Evolutionary conservation across 2,797 vertebrate species (phyloP).

Genomic region (Todus mexicanus): DNA sequence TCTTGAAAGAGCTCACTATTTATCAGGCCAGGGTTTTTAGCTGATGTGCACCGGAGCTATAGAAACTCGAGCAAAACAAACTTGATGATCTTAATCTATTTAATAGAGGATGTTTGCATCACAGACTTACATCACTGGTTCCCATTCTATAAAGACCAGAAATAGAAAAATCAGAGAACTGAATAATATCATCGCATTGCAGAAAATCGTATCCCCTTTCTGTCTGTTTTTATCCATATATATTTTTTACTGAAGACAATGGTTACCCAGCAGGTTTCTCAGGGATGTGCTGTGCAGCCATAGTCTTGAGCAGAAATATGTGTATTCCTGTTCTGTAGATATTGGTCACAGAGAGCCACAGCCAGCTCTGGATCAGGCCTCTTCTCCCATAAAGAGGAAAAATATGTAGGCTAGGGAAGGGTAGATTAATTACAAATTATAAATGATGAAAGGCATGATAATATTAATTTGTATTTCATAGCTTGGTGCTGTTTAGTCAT

Average conservation of each 20-base stretch:
- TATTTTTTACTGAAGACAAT: background rate
- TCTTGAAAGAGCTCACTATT: background rate
- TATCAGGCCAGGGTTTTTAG: background rate
- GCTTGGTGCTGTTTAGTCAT: background rate
- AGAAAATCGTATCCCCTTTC: background rate
- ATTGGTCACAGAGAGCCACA: background rate
- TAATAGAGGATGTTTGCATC: background rate
- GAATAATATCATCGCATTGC: background rate
- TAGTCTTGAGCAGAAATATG: too few species aligned
- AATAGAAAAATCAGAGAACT: background rate
- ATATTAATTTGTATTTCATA: background rate
- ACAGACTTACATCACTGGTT: background rate
- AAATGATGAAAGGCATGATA: background rate
- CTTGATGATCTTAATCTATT: background rate
- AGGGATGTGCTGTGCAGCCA: background rate
- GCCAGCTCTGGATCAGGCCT: background rate
- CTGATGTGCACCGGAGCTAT: background rate
- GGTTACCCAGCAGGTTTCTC: background rate
- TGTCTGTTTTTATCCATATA: background rate
- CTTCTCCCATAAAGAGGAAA: background rate
- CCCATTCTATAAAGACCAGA: background rate
- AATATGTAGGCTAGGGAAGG: background rate
- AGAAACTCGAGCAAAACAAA: background rate
- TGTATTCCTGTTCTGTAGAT: background rate
- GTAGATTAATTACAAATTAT: background rate